Evolutionary conservation across 2,888 invertebrate species (phyloP).

Genomic region (Cataglyphis livida): DNA sequence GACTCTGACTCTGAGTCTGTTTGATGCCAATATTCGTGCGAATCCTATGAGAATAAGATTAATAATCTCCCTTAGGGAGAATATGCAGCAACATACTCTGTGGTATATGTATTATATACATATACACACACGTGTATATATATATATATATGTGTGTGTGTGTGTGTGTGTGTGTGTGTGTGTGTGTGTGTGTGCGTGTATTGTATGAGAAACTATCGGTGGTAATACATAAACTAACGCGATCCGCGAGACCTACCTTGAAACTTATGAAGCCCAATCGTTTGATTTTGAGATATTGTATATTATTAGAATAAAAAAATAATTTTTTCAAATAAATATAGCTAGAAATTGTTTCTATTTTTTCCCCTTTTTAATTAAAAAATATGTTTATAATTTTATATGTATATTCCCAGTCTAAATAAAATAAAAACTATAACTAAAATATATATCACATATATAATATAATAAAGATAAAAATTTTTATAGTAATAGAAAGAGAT

Average conservation of each 20-base stretch:
- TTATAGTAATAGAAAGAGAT: background rate
- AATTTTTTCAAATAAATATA: slow-evolving; percentile 13
- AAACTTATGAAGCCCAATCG: slow-evolving; percentile 56
- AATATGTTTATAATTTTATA: background rate
- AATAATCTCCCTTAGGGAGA: slow-evolving; percentile 31
- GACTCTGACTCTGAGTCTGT: slow-evolving; percentile 76
- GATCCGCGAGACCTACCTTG: slow-evolving; percentile 68
- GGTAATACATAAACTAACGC: slow-evolving; percentile 4
- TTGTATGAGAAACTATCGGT: background rate
- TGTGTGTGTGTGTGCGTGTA: background rate
- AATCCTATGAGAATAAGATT: slow-evolving; percentile 76
- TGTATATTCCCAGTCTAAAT: background rate
- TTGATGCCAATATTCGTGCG: slow-evolving; percentile 79
- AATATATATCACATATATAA: background rate
- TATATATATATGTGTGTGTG: too few relatives aligned
- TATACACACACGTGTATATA: too few relatives aligned
- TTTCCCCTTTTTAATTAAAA: background rate
- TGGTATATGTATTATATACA: background rate
- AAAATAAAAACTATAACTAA: background rate
- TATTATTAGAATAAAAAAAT: slow-evolving; percentile 24
- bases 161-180: too few relatives aligned
- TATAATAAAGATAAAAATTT: background rate
- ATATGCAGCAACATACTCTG: background rate
- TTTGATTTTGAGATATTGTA: slow-evolving; percentile 59
- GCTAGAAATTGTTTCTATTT: background rate